Evolutionary conservation across 2,113 vertebrate genomes (phyloP).

Genomic region (Megaceryle maxima): DNA sequence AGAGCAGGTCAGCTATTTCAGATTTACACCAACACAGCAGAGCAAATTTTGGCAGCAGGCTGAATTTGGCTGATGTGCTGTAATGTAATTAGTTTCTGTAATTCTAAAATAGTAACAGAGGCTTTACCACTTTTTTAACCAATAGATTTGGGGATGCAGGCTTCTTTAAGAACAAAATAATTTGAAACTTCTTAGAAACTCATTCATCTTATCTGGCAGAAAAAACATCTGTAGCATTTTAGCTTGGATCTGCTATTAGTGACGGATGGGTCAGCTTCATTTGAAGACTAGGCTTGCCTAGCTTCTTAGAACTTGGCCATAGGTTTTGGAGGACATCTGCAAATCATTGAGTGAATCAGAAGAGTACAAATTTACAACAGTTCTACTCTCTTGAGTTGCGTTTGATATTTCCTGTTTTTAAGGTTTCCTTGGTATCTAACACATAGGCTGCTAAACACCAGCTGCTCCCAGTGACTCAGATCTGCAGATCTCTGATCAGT

Average conservation of each 20-base stretch:
- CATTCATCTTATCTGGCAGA: neutral
- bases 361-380: conserved; percentile 75
- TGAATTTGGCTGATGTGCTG: neutral
- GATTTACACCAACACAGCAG: neutral
- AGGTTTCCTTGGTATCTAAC: conserved; percentile 81
- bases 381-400: conserved; percentile 69
- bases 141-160: neutral
- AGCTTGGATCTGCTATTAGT: neutral
- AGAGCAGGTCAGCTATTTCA: neutral
- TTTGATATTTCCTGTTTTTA: conserved; percentile 84
- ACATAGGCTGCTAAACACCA: conserved; percentile 73
- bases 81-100: neutral
- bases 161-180: conserved; percentile 34
- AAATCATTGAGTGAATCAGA: conserved; percentile 78
- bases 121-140: conserved; percentile 11
- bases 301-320: conserved; percentile 67
- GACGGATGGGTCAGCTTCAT: conserved; percentile 13
- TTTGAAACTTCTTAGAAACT: conserved; percentile 28
- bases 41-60: neutral
- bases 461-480: conserved; percentile 73
- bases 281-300: conserved; percentile 20
- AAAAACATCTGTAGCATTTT: neutral
- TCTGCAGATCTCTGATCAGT: conserved; percentile 73
- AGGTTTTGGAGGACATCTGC: conserved; percentile 77
- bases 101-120: conserved; percentile 6